Base-by-base conservation (phyloP, 2,888 invertebrate species). In the Hirtodrosophila alboralis region DNA sequence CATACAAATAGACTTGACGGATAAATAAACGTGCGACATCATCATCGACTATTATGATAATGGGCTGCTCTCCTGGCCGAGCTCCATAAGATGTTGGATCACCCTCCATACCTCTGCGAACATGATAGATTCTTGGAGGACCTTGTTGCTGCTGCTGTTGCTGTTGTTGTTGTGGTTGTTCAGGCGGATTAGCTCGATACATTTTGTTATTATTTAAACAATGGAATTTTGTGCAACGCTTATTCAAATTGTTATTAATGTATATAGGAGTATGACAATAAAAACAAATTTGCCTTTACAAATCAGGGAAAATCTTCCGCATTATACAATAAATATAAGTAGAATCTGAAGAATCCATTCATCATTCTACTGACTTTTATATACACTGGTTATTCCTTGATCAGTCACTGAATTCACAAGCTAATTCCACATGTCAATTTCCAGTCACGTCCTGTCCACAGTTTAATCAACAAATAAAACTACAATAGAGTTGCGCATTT, bases 381-480 rank as follows among this genome's bases (percentile, higher is more conserved):
- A 33, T 10, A 31, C 21, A 64, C n/a, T n/a, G n/a, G n/a, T n/a
- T n/a, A 37, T 52, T 67, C 40, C 70, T 70, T 58, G 72, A 60
- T 66, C 45, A 37, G 31, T 37, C 9, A 14, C 34, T 65, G 31
- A 54, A 48, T 26, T 26, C 16, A 14, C 26, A 27, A 65, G 66
- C 54, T 65, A 65, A 72, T 61, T 58, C 38, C 33, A 41, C 14
- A 13, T 49, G 71, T 70, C 75, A 66, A 40, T 59, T 52, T 44
- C 28, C 43, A 75, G 53, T 75, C 72, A 70, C 71, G 66, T 70
- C 56, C 71, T 75, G 70, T 69, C 56, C 57, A 28, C 75, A 75
- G 49, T 45, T 47, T 36, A 38, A 48, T 53, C 28, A 65, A 60
- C 37, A 71, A n/a, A 63, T 47, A 33, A 41, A 37, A 40, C 33